phyloP scores from a whole-genome alignment of 1,140 invertebrate genomes.

The Brachionus rubens region DNA sequence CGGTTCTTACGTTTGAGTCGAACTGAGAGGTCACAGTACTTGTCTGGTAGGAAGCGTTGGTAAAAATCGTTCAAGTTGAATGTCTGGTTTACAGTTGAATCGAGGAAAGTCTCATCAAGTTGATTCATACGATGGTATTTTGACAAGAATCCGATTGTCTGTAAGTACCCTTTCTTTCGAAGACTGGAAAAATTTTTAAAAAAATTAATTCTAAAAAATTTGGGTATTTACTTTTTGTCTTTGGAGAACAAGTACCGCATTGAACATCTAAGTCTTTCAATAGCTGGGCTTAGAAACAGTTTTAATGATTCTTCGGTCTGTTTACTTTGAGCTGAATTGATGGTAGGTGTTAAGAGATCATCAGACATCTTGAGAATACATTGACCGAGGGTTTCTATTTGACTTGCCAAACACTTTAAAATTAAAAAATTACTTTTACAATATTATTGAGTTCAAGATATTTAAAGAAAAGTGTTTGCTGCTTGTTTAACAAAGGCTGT shows the following conservation, averaged over 20 bases:
- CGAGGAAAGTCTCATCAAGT: not conserved
- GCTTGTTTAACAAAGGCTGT: no score
- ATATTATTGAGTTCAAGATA: no score
- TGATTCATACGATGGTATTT: slow-evolving; percentile 30
- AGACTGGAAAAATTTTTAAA: slow-evolving; percentile 2
- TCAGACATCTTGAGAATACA: slow-evolving; percentile 24
- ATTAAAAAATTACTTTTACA: not conserved
- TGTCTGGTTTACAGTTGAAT: not conserved
- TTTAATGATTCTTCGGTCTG: slow-evolving; percentile 38
- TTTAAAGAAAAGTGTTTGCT: no score
- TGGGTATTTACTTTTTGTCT: slow-evolving; percentile 19
- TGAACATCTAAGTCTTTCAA: slow-evolving; percentile 33
- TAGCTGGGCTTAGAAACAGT: slow-evolving; percentile 28
- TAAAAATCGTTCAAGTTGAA: slow-evolving; percentile 8
- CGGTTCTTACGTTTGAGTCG: not conserved
- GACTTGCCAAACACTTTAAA: slow-evolving; percentile 6
- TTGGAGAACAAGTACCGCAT: slow-evolving; percentile 38
- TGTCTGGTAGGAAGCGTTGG: slow-evolving; percentile 9
- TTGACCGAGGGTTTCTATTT: slow-evolving; percentile 31
- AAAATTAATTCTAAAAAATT: not conserved
- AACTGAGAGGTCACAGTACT: slow-evolving; percentile 19
- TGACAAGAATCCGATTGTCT: slow-evolving; percentile 39
- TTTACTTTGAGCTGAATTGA: slow-evolving; percentile 1
- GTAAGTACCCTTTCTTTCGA: slow-evolving; percentile 28
- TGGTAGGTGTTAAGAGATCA: slow-evolving; percentile 28